Base-by-base conservation (phyloP, 2,797 vertebrate species). In the Phataginus tricuspis region DNA sequence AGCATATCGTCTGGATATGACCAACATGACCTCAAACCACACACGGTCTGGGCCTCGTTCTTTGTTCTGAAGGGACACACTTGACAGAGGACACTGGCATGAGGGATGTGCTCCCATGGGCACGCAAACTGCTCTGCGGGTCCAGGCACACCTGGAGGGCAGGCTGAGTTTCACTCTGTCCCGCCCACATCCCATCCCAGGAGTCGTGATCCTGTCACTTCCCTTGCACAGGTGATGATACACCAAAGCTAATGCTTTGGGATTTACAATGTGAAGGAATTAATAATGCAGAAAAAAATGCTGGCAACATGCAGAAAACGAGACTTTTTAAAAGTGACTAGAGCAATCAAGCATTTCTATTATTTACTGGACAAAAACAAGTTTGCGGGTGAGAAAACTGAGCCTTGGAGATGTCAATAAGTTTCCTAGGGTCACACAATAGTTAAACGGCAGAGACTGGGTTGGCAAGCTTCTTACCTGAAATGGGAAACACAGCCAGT, bases 311-410 rank as follows among this genome's bases (percentile, higher is more conserved):
- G 14, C 31, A 51, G 45, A 84, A 71, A 86, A 61, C 10, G 74
- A 78, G 34, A 23, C 57, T 79, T 86, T 89, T 78, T 55, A 23
- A 10, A 95, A 82, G 45, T 86, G 55, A 80, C 16, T 57, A 80
- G 15, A 91, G n/a, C 14, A 80, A 12, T 42, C 71, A 85, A 87
- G 37, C n/a, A 85, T 42, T 79, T 92, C 25, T 61, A 25, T 80
- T 84, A 86, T 49, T 86, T 88, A 83, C 27, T 89, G 61, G 29
- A 45, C 55, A 64, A 66, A 71, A 92, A n/a, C 57, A 93, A 75
- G 23, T 49, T 91, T 80, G 72, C 37, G n/a, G n/a, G 53, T 45
- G n/a, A 78, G 51, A 53, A 90, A 95, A 92, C 21, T 21, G 61
- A 79, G 34, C 25, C 29, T 77, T 23, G 12, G 16, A 66, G 29